Percentiles rank a stretch among this genome's conserved stretches.
Evolutionary conservation across 2,888 invertebrate genomes (phyloP).

Genomic region (Biston betularia): DNA sequence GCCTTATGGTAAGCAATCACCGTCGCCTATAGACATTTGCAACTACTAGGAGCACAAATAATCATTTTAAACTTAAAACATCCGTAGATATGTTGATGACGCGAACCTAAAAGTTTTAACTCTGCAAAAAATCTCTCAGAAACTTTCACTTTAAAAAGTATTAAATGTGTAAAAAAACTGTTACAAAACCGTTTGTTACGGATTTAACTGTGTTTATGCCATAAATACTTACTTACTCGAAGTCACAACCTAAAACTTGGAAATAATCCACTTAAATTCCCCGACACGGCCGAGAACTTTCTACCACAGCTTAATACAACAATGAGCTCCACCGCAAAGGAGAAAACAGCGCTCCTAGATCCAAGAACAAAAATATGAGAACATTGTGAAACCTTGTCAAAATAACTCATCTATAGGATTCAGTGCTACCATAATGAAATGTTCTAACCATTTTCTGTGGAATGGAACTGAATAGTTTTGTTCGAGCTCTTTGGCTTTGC

Average conservation of each 20-base stretch:
- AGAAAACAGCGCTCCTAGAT: slow-evolving; percentile 41
- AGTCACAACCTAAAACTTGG: slow-evolving; percentile 54
- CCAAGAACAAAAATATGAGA: slow-evolving; percentile 17
- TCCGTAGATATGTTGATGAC: too few relatives aligned
- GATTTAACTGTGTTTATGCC: slow-evolving; percentile 3
- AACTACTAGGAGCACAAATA: too few relatives aligned
- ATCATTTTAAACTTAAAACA: too few relatives aligned
- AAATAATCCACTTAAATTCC: slow-evolving; percentile 74
- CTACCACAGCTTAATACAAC: slow-evolving; percentile 69
- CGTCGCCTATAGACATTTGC: too few relatives aligned
- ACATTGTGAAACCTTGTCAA: slow-evolving; percentile 18
- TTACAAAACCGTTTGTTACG: not conserved
- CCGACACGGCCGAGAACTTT: slow-evolving; percentile 62
- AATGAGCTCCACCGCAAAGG: slow-evolving; percentile 63
- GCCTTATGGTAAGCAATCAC: too few relatives aligned
- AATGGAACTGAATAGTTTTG: slow-evolving; percentile 1
- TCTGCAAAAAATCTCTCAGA: too few relatives aligned
- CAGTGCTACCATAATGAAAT: not conserved
- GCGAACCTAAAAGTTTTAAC: too few relatives aligned
- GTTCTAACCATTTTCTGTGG: not conserved
- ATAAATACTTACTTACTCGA: slow-evolving; percentile 43
- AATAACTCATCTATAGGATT: not conserved
- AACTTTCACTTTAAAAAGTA: not conserved
- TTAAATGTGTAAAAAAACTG: not conserved
- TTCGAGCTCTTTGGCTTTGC: slow-evolving; percentile 25